A percentile compares a stretch with the other conserved stretches of the same genome.
Evolutionary conservation across 2,797 vertebrate species (phyloP).

Genomic region (Urocyon cinereoargenteus): DNA sequence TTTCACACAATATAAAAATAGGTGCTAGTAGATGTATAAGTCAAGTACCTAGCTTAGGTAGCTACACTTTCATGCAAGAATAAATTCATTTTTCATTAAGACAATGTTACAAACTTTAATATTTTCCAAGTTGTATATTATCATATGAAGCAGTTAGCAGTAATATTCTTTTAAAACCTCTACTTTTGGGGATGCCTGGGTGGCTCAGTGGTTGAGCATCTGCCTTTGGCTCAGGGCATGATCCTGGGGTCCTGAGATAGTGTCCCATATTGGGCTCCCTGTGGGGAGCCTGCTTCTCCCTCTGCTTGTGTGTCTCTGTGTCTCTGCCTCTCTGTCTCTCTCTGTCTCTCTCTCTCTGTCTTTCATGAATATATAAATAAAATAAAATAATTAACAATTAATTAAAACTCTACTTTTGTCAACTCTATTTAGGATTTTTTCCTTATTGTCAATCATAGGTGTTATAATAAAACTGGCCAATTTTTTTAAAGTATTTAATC

Average conservation of each 20-base stretch:
- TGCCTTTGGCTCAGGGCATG: too few species aligned
- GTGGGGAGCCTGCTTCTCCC: too few species aligned
- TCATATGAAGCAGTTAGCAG: background rate
- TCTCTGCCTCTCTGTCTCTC: too few species aligned
- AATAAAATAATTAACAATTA: too few species aligned
- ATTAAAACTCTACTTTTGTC: background rate
- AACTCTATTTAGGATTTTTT: background rate
- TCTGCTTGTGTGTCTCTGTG: too few species aligned
- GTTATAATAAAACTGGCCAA: background rate
- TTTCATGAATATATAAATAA: too few species aligned
- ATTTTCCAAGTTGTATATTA: background rate
- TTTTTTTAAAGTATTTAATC: background rate
- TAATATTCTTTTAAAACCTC: background rate
- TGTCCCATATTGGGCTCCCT: too few species aligned
- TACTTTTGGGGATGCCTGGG: background rate
- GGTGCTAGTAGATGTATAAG: background rate
- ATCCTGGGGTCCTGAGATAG: too few species aligned
- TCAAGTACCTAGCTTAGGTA: background rate
- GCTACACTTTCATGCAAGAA: background rate
- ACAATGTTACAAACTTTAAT: background rate
- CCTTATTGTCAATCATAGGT: background rate
- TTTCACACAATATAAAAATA: constrained; percentile 5
- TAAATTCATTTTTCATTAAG: constrained; percentile 13
- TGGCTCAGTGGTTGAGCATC: too few species aligned
- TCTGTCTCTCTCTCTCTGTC: too few species aligned